A percentile compares a stretch with the other conserved stretches of the same genome.
Conservation (phyloP, 2,888 invertebrate species). For the Elgonia sp. region DNA sequence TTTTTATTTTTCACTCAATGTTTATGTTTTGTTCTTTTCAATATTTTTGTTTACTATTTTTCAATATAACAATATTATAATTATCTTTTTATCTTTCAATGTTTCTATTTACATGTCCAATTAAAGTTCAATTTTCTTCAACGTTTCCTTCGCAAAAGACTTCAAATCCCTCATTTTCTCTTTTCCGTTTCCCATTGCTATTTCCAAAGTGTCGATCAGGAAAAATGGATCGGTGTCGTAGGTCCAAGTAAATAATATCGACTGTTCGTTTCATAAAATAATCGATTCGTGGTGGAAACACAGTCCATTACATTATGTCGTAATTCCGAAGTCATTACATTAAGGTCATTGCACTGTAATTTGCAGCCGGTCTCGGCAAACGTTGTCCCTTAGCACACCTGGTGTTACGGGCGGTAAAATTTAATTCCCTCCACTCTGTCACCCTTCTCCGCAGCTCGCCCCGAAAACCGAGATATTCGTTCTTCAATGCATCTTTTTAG, state of each 20-base stretch:
- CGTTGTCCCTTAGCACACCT: conserved; percentile 81
- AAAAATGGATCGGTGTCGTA: conserved; percentile 6
- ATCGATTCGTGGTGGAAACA: conserved; percentile 66
- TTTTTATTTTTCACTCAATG: no score
- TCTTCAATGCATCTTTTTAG: conserved; percentile 70
- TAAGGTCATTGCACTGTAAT: conserved; percentile 79
- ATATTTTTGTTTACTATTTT: no score
- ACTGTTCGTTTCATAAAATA: conserved; percentile 61
- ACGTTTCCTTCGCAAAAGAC: no score
- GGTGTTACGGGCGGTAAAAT: conserved; percentile 77
- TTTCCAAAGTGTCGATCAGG: background rate
- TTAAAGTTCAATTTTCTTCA: no score
- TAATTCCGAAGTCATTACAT: conserved; percentile 71
- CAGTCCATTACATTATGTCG: conserved; percentile 70
- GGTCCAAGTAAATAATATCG: conserved; percentile 32
- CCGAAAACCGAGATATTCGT: conserved; percentile 75
- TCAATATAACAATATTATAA: no score
- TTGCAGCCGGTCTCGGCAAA: conserved; percentile 74
- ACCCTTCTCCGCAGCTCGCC: conserved; percentile 65
- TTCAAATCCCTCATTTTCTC: background rate
- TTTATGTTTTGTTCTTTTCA: no score
- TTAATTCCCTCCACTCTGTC: conserved; percentile 71
- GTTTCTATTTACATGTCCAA: no score
- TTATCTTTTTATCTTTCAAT: no score
- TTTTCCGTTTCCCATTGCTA: no score